Evolutionary conservation across 2,888 invertebrate species (phyloP).

Genomic region (Allygus modestus): DNA sequence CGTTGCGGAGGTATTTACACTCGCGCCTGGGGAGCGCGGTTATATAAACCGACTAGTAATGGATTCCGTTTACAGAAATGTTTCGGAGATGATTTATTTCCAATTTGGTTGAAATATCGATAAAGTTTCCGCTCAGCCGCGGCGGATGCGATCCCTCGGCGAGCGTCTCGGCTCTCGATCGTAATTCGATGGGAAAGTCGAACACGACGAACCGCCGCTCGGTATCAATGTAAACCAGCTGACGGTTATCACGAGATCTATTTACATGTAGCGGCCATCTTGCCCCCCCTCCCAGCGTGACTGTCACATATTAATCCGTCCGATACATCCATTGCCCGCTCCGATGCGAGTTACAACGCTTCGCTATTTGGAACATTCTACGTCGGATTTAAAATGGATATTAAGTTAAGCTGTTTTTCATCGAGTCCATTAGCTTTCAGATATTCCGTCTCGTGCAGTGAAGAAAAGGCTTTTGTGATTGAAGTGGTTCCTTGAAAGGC

Average conservation of each 20-base stretch:
- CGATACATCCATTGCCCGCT: not conserved
- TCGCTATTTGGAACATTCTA: conserved; percentile 1
- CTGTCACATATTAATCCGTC: conserved; percentile 11
- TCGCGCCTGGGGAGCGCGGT: conserved; percentile 15
- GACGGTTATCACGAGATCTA: conserved; percentile 34
- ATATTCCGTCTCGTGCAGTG: not conserved
- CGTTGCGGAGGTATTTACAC: not conserved
- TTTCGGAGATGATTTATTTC: conserved; percentile 55
- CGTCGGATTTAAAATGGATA: conserved; percentile 17
- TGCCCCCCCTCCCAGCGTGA: not conserved
- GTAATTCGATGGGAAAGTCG: not conserved
- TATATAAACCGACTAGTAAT: conserved; percentile 29
- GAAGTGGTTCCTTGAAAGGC: not conserved
- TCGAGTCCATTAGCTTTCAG: conserved; percentile 28
- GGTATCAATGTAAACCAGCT: conserved; percentile 42
- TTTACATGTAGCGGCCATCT: conserved; percentile 32
- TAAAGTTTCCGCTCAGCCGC: conserved; percentile 39
- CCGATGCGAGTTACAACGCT: not conserved
- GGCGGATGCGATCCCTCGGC: too few species aligned
- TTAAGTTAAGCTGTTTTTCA: not conserved
- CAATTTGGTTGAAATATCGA: conserved; percentile 46
- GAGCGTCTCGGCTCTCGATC: not conserved
- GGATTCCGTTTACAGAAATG: conserved; percentile 57
- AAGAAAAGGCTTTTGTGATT: conserved; percentile 11
- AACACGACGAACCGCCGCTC: conserved; percentile 2